Conservation (phyloP, 2,888 invertebrate species). For the Hedya salicella region DNA sequence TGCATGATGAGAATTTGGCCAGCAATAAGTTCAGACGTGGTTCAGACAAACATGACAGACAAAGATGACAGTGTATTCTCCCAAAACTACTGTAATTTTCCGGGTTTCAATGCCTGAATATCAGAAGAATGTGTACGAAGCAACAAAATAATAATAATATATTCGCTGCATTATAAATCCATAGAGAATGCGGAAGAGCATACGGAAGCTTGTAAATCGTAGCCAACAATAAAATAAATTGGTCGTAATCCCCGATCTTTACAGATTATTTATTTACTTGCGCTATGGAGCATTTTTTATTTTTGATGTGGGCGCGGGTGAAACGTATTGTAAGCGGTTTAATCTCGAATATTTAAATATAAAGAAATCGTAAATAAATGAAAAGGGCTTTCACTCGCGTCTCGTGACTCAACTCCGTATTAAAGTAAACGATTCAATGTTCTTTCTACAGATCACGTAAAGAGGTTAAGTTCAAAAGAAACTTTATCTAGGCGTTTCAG, state of each 20-base stretch:
- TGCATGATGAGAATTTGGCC: too few relatives aligned
- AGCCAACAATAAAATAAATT: constrained; percentile 60
- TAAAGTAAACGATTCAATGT: constrained; percentile 65
- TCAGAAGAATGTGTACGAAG: too few relatives aligned
- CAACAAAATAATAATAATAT: neutral
- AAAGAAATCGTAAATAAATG: constrained; percentile 61
- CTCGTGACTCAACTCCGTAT: constrained; percentile 56
- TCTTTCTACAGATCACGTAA: constrained; percentile 45
- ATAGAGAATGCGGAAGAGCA: constrained; percentile 49
- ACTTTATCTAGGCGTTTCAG: constrained; percentile 32
- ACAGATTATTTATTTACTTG: constrained; percentile 51
- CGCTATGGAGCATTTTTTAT: constrained; percentile 42
- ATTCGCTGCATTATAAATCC: constrained; percentile 43
- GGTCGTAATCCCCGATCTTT: constrained; percentile 54
- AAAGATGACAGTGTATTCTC: too few relatives aligned
- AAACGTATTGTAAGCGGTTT: constrained; percentile 54
- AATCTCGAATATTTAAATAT: constrained; percentile 65
- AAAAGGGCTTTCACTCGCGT: constrained; percentile 77
- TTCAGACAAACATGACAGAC: too few relatives aligned
- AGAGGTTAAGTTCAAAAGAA: constrained; percentile 39
- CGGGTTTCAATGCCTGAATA: too few relatives aligned
- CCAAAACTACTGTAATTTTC: too few relatives aligned
- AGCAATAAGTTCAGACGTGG: too few relatives aligned
- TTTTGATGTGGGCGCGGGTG: constrained; percentile 51
- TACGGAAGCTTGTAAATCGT: constrained; percentile 46